phyloP scores from a whole-genome alignment of 2,113 vertebrate species.

The Petrocephalus zakoni region DNA sequence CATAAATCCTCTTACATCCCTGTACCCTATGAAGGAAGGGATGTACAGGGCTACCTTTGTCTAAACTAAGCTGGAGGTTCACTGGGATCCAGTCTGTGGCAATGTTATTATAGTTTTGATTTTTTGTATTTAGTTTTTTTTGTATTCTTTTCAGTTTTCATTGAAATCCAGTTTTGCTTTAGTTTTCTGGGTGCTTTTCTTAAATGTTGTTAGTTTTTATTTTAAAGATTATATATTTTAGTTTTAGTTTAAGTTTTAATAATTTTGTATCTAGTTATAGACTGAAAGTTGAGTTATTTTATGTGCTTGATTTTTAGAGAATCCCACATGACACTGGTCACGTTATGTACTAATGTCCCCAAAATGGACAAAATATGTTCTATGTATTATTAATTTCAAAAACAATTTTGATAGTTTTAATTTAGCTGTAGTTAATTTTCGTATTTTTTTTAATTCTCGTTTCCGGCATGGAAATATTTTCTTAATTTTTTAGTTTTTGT shows the following conservation, averaged over 20 bases:
- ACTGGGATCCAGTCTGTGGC: background rate
- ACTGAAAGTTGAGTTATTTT: slow-evolving; percentile 9
- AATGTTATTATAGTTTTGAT: background rate
- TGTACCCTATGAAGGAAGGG: background rate
- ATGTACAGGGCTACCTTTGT: background rate
- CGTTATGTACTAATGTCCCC: background rate
- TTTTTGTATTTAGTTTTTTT: background rate
- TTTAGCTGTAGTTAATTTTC: background rate
- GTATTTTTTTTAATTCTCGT: background rate
- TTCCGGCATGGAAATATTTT: background rate
- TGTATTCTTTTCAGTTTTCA: background rate
- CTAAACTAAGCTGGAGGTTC: background rate
- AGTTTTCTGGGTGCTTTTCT: background rate
- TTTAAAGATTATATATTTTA: background rate
- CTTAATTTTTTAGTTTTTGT: background rate
- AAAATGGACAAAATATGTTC: background rate
- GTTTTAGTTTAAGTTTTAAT: background rate
- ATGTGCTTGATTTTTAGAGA: background rate
- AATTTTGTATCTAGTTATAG: slow-evolving; percentile 9
- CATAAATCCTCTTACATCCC: background rate
- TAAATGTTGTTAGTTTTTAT: background rate
- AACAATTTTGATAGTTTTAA: background rate
- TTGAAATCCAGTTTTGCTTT: background rate
- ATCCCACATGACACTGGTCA: background rate
- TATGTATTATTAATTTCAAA: background rate